Evolutionary conservation across 2,888 invertebrate genomes (phyloP), one percentile per base, ranked within the genome.

Genomic region (Callyntrura guangdongensis): DNA sequence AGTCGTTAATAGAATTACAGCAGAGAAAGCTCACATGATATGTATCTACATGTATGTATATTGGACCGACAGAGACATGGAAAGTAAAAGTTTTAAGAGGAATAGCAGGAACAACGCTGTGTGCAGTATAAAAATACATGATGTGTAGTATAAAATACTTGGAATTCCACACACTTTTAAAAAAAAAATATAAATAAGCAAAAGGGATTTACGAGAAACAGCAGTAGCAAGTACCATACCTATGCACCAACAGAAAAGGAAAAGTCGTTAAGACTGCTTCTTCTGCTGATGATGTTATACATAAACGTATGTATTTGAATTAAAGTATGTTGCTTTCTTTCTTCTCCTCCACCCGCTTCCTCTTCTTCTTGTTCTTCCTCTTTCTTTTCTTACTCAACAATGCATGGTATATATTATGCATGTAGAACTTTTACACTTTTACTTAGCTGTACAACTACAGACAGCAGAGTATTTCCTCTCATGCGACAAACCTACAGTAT

Each of bases 1-100:
- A 56, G 59, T 85, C 56, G 85, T 49, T 90, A 83, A 83, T 77
- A 77, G 59, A 49, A 87, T 87, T 67, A 67, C 2, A 85, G 20
- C 47, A 74, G 64, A 25, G 36, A 36, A 36, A 36, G 49, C 49
- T 74, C 69, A 69, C 56, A 36, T 6, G 6, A 36, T 6, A n/a
- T n/a, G n/a, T n/a, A n/a, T n/a, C n/a, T n/a, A 72, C 77, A 77
- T 27, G 67, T 67, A 67, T 14, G 36, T 17, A 49, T 77, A 36
- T 17, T 27, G 17, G 36, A 59, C 49, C 3, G 25, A n/a, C n/a
- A 25, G 20, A 77, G 53, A 49, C 20, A 49, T 6, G 36, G 49
- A 74, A 14, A 22, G 47, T 9, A 20, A 17, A 47, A 47, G 17
- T n/a, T 47, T 2, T 74, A 17, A 11, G 9, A 36, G 61, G 25